Base-by-base conservation (phyloP, 2,113 vertebrate species). In the Plestiodon gilberti region DNA sequence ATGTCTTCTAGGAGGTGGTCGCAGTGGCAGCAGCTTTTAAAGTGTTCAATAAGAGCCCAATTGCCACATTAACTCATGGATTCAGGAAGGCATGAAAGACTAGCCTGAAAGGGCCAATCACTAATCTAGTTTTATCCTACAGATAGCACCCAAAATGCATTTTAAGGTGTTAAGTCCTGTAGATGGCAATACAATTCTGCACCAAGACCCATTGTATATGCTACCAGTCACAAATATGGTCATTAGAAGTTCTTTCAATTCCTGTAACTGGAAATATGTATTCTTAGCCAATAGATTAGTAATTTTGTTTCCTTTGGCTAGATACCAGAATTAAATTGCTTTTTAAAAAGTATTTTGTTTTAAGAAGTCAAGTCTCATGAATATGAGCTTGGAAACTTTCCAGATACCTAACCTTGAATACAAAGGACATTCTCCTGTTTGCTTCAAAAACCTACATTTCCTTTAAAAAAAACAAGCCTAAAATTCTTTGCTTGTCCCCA, bases 401-500 rank as follows among this genome's bases (percentile, higher is more conserved):
- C 28, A 18, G 7, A 57, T 33, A 77, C 10, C 11, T 52, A 79
- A 23, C 10, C 57, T 61, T 61, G 18, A 59, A 22, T 23, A 59
- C 3, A 61, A 35, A 18, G 35, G 57, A 2, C 18, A 33, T 35
- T 78, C 30, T 11, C 52, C 52, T 30, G 64, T 59, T 59, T 52
- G n/a, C 48, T 78, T 70, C 52, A 71, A 28, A 78, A 8, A 59
- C 6, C 59, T 22, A 33, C 17, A 70, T 23, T 70, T 78, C 52
- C 4, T 76, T 79, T 18, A 59, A 70, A 0, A 84, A 89, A 57
- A 78, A n/a, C 25, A 89, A 88, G 90, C 89, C 86, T 93, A 84
- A 93, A 89, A 91, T 83, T n/a, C 0, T 85, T 88, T 88, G 85
- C 74, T 82, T 35, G 79, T 80, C 62, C 61, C 84, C 11, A 88